A percentile compares a stretch with the other conserved stretches of the same genome.
phyloP scores from a whole-genome alignment of 1,140 invertebrate species.

The Spodoptera frugiperda region DNA sequence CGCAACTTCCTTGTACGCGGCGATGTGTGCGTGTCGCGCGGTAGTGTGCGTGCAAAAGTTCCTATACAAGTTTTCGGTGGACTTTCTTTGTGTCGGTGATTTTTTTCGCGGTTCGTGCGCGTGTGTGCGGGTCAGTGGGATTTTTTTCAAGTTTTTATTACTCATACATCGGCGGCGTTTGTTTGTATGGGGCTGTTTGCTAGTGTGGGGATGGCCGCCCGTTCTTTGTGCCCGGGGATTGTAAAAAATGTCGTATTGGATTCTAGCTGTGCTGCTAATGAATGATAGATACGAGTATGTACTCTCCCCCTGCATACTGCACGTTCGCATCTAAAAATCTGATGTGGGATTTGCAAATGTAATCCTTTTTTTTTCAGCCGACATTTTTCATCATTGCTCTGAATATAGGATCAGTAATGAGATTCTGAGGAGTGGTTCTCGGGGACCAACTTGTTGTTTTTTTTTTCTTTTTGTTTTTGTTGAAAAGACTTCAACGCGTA shows the following conservation, averaged over 20 bases:
- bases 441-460: conserved; percentile 51
- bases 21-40: conserved; percentile 55
- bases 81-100: conserved; percentile 86
- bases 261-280: conserved; percentile 84
- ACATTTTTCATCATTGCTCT: conserved; percentile 50
- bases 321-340: conserved; percentile 73
- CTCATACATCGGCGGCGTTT: conserved; percentile 62
- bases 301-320: conserved; percentile 60
- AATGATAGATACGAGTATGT: conserved; percentile 83
- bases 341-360: conserved; percentile 73
- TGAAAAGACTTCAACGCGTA: conserved; percentile 63
- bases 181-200: conserved; percentile 67
- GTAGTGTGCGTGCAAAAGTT: conserved; percentile 80
- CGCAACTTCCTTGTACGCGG: conserved; percentile 66
- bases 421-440: conserved; percentile 62
- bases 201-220: conserved; percentile 76
- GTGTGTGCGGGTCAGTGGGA: conserved; percentile 82
- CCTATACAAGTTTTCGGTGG: conserved; percentile 84
- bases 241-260: conserved; percentile 86
- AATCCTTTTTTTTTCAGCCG: conserved; percentile 61
- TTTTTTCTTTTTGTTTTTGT: conserved; percentile 42
- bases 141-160: conserved; percentile 84
- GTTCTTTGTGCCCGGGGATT: conserved; percentile 83
- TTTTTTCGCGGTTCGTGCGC: conserved; percentile 76
- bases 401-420: conserved; percentile 68